phyloP scores from a whole-genome alignment of 2,113 vertebrate genomes.

The Bagarius yarrelli region DNA sequence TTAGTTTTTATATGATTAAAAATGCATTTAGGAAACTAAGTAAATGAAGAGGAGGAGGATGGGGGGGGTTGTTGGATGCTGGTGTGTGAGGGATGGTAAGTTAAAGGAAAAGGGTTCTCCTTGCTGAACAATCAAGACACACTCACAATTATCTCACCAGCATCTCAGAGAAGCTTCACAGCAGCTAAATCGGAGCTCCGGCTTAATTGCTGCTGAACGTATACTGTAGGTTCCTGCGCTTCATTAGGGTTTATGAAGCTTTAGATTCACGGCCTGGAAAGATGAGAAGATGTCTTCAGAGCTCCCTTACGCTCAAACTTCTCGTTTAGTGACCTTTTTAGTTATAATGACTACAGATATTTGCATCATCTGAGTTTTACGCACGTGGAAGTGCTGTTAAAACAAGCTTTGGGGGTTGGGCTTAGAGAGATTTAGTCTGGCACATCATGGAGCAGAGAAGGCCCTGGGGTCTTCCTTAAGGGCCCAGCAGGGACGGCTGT shows the following conservation, averaged over 20 bases:
- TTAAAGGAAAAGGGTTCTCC: conserved; percentile 48
- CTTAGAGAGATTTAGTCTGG: too few species aligned
- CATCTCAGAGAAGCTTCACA: conserved; percentile 37
- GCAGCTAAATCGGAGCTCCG: conserved; percentile 36
- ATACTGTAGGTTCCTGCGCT: conserved; percentile 45
- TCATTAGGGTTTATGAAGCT: conserved; percentile 47
- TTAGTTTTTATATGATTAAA: conserved; percentile 73
- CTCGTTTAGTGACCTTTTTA: neutral
- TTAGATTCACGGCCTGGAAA: conserved; percentile 34
- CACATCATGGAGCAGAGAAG: too few species aligned
- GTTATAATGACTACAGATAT: neutral
- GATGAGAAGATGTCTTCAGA: conserved; percentile 14
- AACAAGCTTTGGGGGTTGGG: too few species aligned
- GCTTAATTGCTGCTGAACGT: conserved; percentile 41
- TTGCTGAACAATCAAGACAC: conserved; percentile 50
- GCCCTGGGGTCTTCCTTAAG: too few species aligned
- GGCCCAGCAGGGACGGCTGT: too few species aligned
- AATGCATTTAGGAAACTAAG: conserved; percentile 67
- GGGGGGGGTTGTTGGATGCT: conserved; percentile 32
- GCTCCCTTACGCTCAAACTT: conserved; percentile 1
- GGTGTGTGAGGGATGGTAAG: conserved; percentile 39
- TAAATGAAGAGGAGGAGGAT: conserved; percentile 54
- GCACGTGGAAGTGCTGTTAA: neutral
- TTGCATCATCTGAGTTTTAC: neutral
- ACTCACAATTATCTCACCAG: conserved; percentile 46